Evolutionary conservation across 2,797 vertebrate genomes (phyloP).

Genomic region (Macropodus opercularis): DNA sequence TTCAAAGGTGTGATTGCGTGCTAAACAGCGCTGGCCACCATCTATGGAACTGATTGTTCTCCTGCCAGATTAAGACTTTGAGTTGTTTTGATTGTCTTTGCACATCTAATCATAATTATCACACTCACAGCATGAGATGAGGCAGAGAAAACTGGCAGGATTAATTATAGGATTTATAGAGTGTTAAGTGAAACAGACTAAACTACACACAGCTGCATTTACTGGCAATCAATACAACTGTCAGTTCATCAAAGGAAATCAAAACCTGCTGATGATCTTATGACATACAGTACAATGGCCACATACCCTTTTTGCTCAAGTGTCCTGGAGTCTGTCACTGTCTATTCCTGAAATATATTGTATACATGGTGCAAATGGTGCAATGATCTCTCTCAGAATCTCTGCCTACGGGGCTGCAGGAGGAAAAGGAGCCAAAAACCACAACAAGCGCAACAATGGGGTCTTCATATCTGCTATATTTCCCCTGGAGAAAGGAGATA

Average conservation of each 20-base stretch:
- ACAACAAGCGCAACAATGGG: conserved; percentile 88
- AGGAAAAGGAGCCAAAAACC: conserved; percentile 92
- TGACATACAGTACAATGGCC: not conserved
- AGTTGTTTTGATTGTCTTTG: conserved; percentile 50
- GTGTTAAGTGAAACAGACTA: not conserved
- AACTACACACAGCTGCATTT: conserved; percentile 12
- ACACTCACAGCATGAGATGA: conserved; percentile 15
- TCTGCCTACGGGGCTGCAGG: conserved; percentile 91
- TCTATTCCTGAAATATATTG: too few relatives aligned
- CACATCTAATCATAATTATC: conserved; percentile 46
- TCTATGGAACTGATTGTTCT: conserved; percentile 24
- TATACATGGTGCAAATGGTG: too few relatives aligned
- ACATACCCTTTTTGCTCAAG: not conserved
- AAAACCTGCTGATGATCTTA: not conserved
- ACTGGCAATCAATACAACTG: not conserved
- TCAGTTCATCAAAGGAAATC: conserved; percentile 8
- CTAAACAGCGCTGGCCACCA: conserved; percentile 35
- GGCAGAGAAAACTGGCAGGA: not conserved
- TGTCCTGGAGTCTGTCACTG: conserved; percentile 7
- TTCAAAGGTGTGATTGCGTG: conserved; percentile 35
- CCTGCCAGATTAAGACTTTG: conserved; percentile 44
- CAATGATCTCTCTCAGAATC: conserved; percentile 82
- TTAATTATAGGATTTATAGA: conserved; percentile 15
- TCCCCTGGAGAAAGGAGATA: conserved; percentile 86
- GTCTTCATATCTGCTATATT: conserved; percentile 91